Evolutionary conservation across 2,797 vertebrate species (phyloP), one percentile per base, ranked within the genome.

Genomic region (Esox masquinongy): DNA sequence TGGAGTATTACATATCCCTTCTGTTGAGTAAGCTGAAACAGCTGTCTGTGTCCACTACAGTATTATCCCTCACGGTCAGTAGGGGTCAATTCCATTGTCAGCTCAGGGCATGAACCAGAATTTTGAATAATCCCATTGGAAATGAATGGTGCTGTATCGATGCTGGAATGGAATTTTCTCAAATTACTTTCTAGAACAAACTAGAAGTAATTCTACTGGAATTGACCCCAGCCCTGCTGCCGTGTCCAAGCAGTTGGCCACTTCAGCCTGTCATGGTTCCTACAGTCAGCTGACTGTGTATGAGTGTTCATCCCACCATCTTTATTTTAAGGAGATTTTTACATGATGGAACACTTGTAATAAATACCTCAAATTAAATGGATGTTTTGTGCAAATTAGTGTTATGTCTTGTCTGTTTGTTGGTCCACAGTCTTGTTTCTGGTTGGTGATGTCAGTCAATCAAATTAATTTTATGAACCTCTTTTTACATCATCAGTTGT

Each of bases 301-400:
- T 76, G 43, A 77, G 75, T 77, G 39, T 76, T 53, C 82, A 77
- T 85, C 34, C 1, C 12, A 79, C 66, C 56, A 69, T 24, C 50
- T 79, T 51, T 75, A 78, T 72, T 74, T 80, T 84, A 70, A 19
- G 75, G 79, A 83, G 79, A 81, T 90, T 90, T 74, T 80, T 59
- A 77, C 72, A 74, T 76, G 74, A 78, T 86, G 80, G 69, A 79
- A 77, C 39, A 83, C 73, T 74, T 84, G 74, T 79, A 83, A 79
- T 80, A 76, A 78, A 91, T 89, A 91, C 90, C 88, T 90, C 90
- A 86, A 39, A 89, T 82, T 91, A 88, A 90, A 29, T 75, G 26
- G 50, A 59, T 82, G 83, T 79, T 83, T 70, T 68, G 80, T 81
- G 80, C 83, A 85, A 39, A 75, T 6, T 4, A 70, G 12, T 34